Base-by-base conservation (phyloP, 2,797 vertebrate species). In the Pseudocheirus occidentalis region DNA sequence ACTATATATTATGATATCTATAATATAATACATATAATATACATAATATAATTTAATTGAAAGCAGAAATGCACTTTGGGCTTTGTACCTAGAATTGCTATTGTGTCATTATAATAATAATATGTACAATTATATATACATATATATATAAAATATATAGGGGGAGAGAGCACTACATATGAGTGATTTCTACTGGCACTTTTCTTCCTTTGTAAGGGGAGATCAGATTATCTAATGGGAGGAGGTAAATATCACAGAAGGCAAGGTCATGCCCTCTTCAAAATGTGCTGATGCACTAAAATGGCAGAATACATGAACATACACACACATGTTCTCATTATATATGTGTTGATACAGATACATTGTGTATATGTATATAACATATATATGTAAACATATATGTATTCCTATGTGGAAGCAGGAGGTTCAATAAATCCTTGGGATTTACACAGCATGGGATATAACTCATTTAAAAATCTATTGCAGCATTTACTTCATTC, bases 341-440 rank as follows among this genome's bases (percentile, higher is more conserved):
- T 31, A 59, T 31, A 66, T n/a, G 34, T 18, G 16, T 66, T 5
- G 6, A 18, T 10, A n/a, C 1, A n/a, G 18, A n/a, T 7, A n/a
- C 55, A 24, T 56, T n/a, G 34, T n/a, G 16, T 66, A 21, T 66
- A n/a, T n/a, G 14, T 34, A n/a, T 66, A 6, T 66, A 59, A 31
- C 11, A 34, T 62, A n/a, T n/a, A 4, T 66, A 11, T n/a, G 14
- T 66, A 62, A 6, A 28, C 7, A 14, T n/a, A 1, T 66, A 13
- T 73, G n/a, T 21, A 21, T 40, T 66, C 34, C 16, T 66, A n/a
- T 66, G 93, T 27, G 46, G 13, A 93, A 91, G 52, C 50, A 94
- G 29, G 29, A 87, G 90, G 94, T 66, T 95, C 34, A 92, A 93
- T 92, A 95, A 94, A 73, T 7, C 92, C 87, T 59, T n/a, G 28